Evolutionary conservation across 2,888 invertebrate species (phyloP), one percentile per base, ranked within the genome.

Genomic region (Drosophila paranaensis): DNA sequence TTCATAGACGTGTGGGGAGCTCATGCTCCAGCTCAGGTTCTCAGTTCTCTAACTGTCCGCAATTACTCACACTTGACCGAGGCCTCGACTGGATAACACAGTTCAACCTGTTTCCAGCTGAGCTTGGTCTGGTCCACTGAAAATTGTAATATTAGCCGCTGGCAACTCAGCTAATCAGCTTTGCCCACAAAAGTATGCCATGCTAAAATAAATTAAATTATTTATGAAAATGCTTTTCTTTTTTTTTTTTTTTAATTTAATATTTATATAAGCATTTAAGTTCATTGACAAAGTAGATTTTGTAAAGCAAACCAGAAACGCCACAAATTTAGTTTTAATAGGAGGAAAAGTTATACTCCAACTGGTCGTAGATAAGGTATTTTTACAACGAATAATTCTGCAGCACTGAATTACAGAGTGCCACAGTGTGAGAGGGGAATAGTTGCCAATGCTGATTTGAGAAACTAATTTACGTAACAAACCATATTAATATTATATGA

Each of bases 21-120:
- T 39, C 35, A 54, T 16, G 46, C 33, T 40, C 16, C 43, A 13
- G 60, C 62, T 78, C 71, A 64, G 79, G 78, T 83, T 81, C 62
- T 68, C 63, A 65, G 72, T 56, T 67, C 42, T 80, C 87, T 76
- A 84, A 79, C 83, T 81, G 76, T 76, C 76, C 35, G 76, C 74
- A 84, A 84, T 84, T 84, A 84, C 79, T 84, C 87, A 88, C 89
- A 88, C 87, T 88, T 78, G 78, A 76, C 80, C 65, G 60, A 55
- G 65, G 60, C 43, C 65, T 61, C 61, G 61, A 53, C 71, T 68
- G 61, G 43, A 55, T 77, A 73, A 77, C 68, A 20, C 73, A 54
- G 46, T 10, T 33, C 33, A 10, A 35, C n/a, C 14, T 60, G 53
- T 2, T 39, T 6, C 27, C 27, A 33, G 35, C 42, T 37, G 35